A percentile compares a stretch with the other conserved stretches of the same genome.
phyloP scores from a whole-genome alignment of 2,113 vertebrate genomes.

The Mionectes macconnelli region DNA sequence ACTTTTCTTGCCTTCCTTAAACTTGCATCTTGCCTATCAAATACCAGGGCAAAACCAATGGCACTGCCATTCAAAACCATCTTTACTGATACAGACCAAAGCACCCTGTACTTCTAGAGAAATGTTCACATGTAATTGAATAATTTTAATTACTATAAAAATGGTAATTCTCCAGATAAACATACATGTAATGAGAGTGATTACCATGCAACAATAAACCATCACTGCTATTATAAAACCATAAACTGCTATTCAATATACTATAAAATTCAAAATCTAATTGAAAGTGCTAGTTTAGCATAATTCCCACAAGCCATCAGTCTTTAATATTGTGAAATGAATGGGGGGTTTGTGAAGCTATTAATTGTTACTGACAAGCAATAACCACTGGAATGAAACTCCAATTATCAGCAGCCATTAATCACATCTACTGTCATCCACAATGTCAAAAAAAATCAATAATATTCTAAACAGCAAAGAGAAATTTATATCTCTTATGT shows the following conservation, averaged over 20 bases:
- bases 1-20: background rate
- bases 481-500: conserved; percentile 15
- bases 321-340: conserved; percentile 78
- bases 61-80: background rate
- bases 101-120: conserved; percentile 19
- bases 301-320: conserved; percentile 73
- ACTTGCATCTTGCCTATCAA: background rate
- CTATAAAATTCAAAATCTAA: conserved; percentile 77
- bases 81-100: background rate
- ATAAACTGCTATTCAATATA: conserved; percentile 74
- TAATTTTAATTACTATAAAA: conserved; percentile 61
- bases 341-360: conserved; percentile 74
- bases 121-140: conserved; percentile 34
- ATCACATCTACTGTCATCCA: conserved; percentile 82
- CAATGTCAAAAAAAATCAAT: conserved; percentile 72
- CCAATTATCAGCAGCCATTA: conserved; percentile 82
- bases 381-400: conserved; percentile 82
- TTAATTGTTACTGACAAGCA: conserved; percentile 84
- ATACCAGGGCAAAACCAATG: background rate
- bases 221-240: conserved; percentile 71
- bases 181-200: conserved; percentile 60
- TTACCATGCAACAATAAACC: conserved; percentile 69
- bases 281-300: conserved; percentile 75
- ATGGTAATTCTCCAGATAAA: conserved; percentile 63
- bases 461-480: conserved; percentile 62